Evolutionary conservation across 2,888 invertebrate species (phyloP), one percentile per base, ranked within the genome.

Genomic region (Thyatira batis): DNA sequence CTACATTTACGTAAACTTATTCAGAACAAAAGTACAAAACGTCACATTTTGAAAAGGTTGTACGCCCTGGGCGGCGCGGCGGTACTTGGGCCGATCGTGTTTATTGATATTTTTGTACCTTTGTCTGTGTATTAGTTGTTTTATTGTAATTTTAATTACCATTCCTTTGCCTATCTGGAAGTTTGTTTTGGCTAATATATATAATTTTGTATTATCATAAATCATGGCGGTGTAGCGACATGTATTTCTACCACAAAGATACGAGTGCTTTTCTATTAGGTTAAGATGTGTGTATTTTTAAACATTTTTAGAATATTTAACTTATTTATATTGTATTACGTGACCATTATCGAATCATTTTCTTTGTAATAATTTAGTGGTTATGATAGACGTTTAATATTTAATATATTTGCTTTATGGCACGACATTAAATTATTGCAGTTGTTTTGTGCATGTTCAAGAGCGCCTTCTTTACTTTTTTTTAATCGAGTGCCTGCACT

Each of bases 241-340:
- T 71, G 76, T 73, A 78, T 78, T 33, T 77, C 76, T 78, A 78
- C 74, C 73, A 80, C 80, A 81, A 80, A 84, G 78, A 80, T 79
- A 81, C 80, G 88, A 87, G 85, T 89, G 92, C 85, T 90, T 91
- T 92, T 91, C 81, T 84, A 87, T 89, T 91, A 91, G 90, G 87
- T 90, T 91, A 90, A 82, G 90, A 80, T 71, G 92, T 90, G 92
- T 92, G 92, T 92, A 92, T 89, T 91, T 91, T 91, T 89, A 91
- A 39, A 91, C 85, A 13, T 82, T 91, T 89, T 90, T 92, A 91
- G 91, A 90, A 86, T 91, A 90, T 91, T 91, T 90, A 91, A 91
- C 91, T 92, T 92, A 92, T 92, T 92, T 91, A 87, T 88, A 89
- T 89, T 87, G 87, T 89, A 91, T 91, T 90, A 88, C 84, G 86